Evolutionary conservation across 1,140 invertebrate genomes (phyloP), one percentile per base, ranked within the genome.

Genomic region (Leptonema lineaticorne): DNA sequence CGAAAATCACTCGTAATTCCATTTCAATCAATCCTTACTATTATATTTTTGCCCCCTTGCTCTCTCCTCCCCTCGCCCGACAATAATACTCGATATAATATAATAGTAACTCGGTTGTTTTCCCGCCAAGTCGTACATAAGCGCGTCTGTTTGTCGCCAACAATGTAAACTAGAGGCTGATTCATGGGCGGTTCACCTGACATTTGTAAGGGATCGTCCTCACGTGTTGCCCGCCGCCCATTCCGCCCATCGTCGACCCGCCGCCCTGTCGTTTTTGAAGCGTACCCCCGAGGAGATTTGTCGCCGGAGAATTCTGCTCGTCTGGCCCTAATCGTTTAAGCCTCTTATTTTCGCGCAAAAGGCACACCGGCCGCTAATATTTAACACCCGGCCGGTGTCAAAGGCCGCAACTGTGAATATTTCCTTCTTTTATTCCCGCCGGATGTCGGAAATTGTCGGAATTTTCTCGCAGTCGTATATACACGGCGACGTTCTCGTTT

Each of bases 151-250:
- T 33, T 11, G 30, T 5, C 11, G 11, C 5, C 9, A 41, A 41
- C 37, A 41, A 41, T 41, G 37, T 41, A 41, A 41, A 41, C 37
- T 2, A 9, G 9, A 16, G 20, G 7, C 50, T 53, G 50, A 53
- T 53, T 53, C 50, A 53, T 53, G 50, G 9, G 50, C 50, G 50
- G 50, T 53, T 53, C 50, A 53, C 50, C 50, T 53, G 50, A 53
- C 50, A 53, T 53, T 53, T 26, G 50, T 53, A 53, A n/a, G 50
- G 50, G 50, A 26, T 53, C 20, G n/a, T 53, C 50, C 50, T 24
- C 8, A 41, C 37, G 11, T 14, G 16, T 14, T 14, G 1, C 37
- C 37, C 37, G 16, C 37, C 37, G 1, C 37, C 2, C 37, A 11
- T 2, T 14, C 37, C 2, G 3, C 11, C 37, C 2, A 9, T 16